Base-by-base conservation (phyloP, 2,113 vertebrate species). In the Bufo bufo region DNA sequence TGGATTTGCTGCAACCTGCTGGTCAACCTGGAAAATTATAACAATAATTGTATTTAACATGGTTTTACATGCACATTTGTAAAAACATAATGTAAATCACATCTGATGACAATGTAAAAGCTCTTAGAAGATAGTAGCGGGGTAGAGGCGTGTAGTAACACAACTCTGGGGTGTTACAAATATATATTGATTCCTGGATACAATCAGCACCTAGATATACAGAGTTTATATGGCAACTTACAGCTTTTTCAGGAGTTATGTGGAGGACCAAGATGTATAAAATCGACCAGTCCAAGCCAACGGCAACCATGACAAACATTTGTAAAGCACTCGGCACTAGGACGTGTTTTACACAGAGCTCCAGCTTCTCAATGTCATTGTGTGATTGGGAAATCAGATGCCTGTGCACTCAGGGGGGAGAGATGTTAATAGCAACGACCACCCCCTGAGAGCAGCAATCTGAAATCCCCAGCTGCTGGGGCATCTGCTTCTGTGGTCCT, bases 401-500 rank as follows among this genome's bases (percentile, higher is more conserved):
- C 82, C 63, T 33, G 49, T 9, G 5, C 33, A 54, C 63, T 17
- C 20, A 50, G 50, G 49, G 5, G 17, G 13, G 14, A 13, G 47
- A 54, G n/a, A 84, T 71, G 63, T 47, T 23, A 84, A 84, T 69
- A 71, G 82, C 9, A 33, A 12, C 7, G 65, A 84, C 82, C 82
- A 71, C 82, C 82, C 82, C 50, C 61, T 3, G 58, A 47, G 81
- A 83, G 81, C 47, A 9, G 20, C n/a, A 52, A 23, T 84, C 82
- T 54, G 49, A 65, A 84, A 69, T 71, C 82, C 82, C 82, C 82
- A 84, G 82, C 82, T 84, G 82, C 63, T 49, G n/a, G 8, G 33
- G 65, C 82, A 84, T 65, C 82, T 84, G 82, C 71, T 84, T 23
- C 82, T 69, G 20, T 17, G 82, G 63, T 84, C 47, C 47, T 84